Evolutionary conservation across 2,888 invertebrate genomes (phyloP).

Genomic region (Drosophila multiciliata): DNA sequence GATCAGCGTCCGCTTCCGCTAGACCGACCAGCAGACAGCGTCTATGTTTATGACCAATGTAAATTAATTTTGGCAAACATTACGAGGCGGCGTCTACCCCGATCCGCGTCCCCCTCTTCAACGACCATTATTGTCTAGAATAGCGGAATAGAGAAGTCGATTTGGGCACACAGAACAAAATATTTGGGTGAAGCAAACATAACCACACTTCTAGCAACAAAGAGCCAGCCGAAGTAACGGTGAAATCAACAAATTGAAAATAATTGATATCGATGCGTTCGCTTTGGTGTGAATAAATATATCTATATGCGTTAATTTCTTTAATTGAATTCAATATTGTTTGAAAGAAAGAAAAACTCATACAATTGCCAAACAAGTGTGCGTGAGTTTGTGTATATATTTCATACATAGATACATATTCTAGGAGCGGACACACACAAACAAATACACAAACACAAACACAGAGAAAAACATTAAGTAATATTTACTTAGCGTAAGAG

Average conservation of each 20-base stretch:
- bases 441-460: conserved; percentile 66
- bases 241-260: conserved; percentile 69
- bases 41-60: conserved; percentile 35
- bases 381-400: conserved; percentile 35
- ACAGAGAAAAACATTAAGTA: conserved; percentile 69
- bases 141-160: conserved; percentile 29
- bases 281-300: conserved; percentile 37
- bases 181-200: conserved; percentile 79
- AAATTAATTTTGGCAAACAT: conserved; percentile 46
- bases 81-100: conserved; percentile 1
- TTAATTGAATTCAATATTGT: conserved; percentile 72
- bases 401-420: conserved; percentile 73
- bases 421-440: conserved; percentile 58
- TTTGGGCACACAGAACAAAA: conserved; percentile 57
- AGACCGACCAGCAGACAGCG: conserved; percentile 19
- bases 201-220: conserved; percentile 66
- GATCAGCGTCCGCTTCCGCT: conserved; percentile 54
- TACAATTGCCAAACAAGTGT: conserved; percentile 20
- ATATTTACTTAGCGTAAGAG: conserved; percentile 65
- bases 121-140: background rate
- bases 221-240: conserved; percentile 32
- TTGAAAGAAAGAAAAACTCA: conserved; percentile 43
- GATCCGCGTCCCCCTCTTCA: too few species aligned
- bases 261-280: conserved; percentile 66
- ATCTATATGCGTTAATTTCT: conserved; percentile 53